Percentiles rank a stretch among this genome's conserved stretches.
phyloP scores from a whole-genome alignment of 1,140 invertebrate species.

The Sweltsa coloradensis region DNA sequence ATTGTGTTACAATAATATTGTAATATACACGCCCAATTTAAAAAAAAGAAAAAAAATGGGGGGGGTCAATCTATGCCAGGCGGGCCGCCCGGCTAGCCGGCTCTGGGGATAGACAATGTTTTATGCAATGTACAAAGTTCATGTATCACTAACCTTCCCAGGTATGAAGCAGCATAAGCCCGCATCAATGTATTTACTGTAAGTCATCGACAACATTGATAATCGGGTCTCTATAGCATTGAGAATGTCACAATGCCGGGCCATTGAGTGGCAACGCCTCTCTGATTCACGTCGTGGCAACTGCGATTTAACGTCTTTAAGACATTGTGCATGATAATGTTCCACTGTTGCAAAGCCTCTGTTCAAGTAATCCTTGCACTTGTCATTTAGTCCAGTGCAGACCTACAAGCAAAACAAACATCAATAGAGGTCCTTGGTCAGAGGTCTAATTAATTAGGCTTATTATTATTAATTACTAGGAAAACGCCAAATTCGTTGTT shows the following conservation, averaged over 20 bases:
- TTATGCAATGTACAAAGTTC: too few relatives aligned
- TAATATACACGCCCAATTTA: too few relatives aligned
- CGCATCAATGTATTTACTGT: conserved; percentile 71
- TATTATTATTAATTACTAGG: conserved; percentile 3
- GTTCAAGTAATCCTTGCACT: conserved; percentile 62
- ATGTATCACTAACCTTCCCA: conserved; percentile 65
- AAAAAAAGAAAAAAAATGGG: too few relatives aligned
- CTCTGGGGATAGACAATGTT: too few relatives aligned
- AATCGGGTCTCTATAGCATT: conserved; percentile 82
- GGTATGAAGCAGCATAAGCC: conserved; percentile 85
- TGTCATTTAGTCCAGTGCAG: conserved; percentile 63
- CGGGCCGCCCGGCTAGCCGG: too few relatives aligned
- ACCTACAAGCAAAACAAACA: conserved; percentile 42
- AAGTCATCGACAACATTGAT: conserved; percentile 86
- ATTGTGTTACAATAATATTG: too few relatives aligned
- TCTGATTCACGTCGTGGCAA: conserved; percentile 82
- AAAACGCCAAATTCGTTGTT: too few relatives aligned
- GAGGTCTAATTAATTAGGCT: not conserved
- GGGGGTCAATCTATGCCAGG: too few relatives aligned
- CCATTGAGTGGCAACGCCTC: conserved; percentile 66
- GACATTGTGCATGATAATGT: conserved; percentile 55
- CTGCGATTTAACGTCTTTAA: conserved; percentile 66
- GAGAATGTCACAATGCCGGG: conserved; percentile 77
- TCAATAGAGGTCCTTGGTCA: conserved; percentile 3
- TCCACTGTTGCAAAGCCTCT: conserved; percentile 71